Evolutionary conservation across 2,797 vertebrate species (phyloP), one percentile per base, ranked within the genome.

Genomic region (Hydrocynus forskahlii): DNA sequence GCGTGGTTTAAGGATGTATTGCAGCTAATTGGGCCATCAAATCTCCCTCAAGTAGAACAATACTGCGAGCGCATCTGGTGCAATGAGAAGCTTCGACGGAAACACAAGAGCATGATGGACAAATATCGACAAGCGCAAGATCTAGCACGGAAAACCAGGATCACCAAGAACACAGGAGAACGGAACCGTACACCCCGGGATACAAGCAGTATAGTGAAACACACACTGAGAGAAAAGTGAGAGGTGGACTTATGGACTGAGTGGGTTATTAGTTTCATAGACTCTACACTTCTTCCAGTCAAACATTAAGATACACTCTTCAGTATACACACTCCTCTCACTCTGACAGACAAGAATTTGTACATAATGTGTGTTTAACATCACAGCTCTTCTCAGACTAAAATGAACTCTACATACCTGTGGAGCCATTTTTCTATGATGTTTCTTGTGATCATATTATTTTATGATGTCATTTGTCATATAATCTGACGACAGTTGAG

Each of bases 21-120:
- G 94, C 96, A 97, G 91, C 95, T 97, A 83, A 95, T 96, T 0
- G 97, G 97, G 72, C 95, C 96, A 0, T 92, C 95, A 0, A 96
- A 92, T 81, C 90, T 96, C 70, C 95, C 92, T 1, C 93, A 93
- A 0, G 94, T 96, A 86, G 96, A 98, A 83, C 96, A 97, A 89
- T 97, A 97, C 92, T 99, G 97, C 0, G 93, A 97, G 86, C 95
- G 94, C 0, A 92, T 97, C 88, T 98, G 97, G 97, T 97, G 97
- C 55, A 90, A 94, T 0, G 95, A 95, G 55, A 94, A 94, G 73
- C 89, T 95, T 50, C 92, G 92, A 74, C 92, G 92, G 87, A 95
- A 95, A 77, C 93, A 95, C 91, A 97, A 97, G 88, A 87, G 92
- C 91, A 93, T 94, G 88, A 90, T 95, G 87, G 94, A 94, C 91